These are phyloP conservation scores for Serilophus lunatus DNA, from an alignment of 2,113 vertebrate genomes.

Conservation along the genomic window DNA sequence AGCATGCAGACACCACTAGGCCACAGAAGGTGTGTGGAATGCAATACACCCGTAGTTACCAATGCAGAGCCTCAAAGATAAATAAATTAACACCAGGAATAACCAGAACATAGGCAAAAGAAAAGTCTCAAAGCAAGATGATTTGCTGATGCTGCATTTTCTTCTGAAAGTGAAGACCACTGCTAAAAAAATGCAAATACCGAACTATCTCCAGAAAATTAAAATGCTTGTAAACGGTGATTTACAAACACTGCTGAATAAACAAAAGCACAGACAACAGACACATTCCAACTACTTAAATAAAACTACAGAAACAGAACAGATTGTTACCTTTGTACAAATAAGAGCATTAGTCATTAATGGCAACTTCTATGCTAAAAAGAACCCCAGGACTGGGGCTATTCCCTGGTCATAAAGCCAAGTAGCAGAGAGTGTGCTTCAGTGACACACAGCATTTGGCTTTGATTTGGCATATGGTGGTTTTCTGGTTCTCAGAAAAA, in stretches of 20 bases:
- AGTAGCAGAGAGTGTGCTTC: not conserved
- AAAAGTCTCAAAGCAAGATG: not conserved
- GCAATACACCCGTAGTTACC: not conserved
- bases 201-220: not conserved
- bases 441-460: not conserved
- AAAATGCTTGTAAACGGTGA: not conserved
- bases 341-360: not conserved
- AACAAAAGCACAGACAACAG: not conserved
- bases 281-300: not conserved
- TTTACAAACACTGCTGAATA: not conserved
- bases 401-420: not conserved
- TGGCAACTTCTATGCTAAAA: not conserved
- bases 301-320: not conserved
- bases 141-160: not conserved
- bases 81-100: not conserved
- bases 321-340: not conserved
- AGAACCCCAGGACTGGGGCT: accelerated
- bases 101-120: not conserved
- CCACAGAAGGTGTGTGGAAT: not conserved
- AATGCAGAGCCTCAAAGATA: not conserved
- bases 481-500: not conserved
- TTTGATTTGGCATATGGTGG: not conserved
- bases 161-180: not conserved
- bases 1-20: not conserved
- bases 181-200: not conserved